Percentiles rank a stretch among this genome's conserved stretches.
Evolutionary conservation across 1,140 invertebrate genomes (phyloP).

Genomic region (Delia radicum): DNA sequence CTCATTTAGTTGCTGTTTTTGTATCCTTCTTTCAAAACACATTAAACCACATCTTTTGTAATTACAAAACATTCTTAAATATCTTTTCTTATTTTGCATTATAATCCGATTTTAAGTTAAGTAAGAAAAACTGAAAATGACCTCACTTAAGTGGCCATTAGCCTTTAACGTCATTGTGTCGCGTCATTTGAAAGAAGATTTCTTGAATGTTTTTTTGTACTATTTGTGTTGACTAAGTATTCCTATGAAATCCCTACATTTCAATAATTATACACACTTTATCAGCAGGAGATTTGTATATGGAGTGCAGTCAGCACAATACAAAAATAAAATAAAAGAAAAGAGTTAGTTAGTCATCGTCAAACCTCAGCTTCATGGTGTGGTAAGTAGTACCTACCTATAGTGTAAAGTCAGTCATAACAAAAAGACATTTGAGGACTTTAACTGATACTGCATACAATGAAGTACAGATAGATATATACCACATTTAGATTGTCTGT

Average conservation of each 20-base stretch:
- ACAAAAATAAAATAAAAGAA: not conserved
- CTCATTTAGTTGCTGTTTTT: not conserved
- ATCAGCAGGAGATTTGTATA: not conserved
- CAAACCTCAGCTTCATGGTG: not conserved
- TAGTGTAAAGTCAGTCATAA: not conserved
- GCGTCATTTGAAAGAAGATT: constrained; percentile 3
- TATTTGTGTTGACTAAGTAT: not conserved
- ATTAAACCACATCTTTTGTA: not conserved
- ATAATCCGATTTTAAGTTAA: constrained; percentile 2
- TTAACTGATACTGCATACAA: not conserved
- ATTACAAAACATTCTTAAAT: not conserved
- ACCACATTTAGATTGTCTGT: too few relatives aligned
- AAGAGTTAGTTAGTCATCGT: not conserved
- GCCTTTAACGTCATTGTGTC: constrained; percentile 16
- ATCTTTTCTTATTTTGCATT: not conserved
- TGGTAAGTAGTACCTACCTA: not conserved
- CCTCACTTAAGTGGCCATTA: constrained; percentile 17
- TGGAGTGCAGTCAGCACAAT: too few relatives aligned
- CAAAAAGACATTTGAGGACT: not conserved
- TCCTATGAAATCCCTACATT: not conserved
- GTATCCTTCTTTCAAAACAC: not conserved
- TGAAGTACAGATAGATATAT: too few relatives aligned
- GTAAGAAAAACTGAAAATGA: constrained; percentile 9
- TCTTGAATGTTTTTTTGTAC: not conserved
- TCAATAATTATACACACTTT: constrained; percentile 7